These are phyloP conservation scores for Nixonia krombeini DNA, from an alignment of 1,140 invertebrate genomes.

Conservation along the genomic window DNA sequence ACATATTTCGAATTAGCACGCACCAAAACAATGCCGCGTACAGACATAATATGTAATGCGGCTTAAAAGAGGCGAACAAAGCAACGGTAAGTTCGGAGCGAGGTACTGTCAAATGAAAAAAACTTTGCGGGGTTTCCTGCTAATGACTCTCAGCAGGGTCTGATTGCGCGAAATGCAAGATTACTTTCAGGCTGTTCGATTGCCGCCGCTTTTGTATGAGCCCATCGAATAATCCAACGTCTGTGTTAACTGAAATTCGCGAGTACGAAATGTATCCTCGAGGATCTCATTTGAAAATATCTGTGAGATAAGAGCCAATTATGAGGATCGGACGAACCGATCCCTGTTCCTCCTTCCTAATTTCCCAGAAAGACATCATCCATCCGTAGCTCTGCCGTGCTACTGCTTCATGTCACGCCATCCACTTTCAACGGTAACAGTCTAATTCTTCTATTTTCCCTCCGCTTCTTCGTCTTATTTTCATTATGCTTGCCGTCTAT, in stretches of 20 bases:
- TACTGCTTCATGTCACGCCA: slow-evolving; percentile 43
- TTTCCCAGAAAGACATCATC: slow-evolving; percentile 35
- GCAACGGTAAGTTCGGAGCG: too few relatives aligned
- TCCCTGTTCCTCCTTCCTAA: slow-evolving; percentile 24
- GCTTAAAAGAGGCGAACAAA: neutral
- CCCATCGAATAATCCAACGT: slow-evolving; percentile 20
- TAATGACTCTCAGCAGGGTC: slow-evolving; percentile 11
- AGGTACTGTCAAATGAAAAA: slow-evolving; percentile 4
- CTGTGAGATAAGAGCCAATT: slow-evolving; percentile 29
- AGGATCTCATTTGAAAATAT: slow-evolving; percentile 27
- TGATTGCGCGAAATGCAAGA: slow-evolving; percentile 13
- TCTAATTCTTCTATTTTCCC: slow-evolving; percentile 16
- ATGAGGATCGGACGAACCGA: slow-evolving; percentile 6
- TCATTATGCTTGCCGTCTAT: slow-evolving; percentile 7
- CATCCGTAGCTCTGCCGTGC: slow-evolving; percentile 31
- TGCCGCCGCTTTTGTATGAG: slow-evolving; percentile 1
- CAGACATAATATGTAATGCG: neutral
- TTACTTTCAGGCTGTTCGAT: neutral
- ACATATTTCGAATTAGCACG: neutral
- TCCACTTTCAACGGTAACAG: slow-evolving; percentile 27
- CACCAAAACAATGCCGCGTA: neutral
- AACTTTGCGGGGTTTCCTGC: neutral
- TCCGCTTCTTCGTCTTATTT: slow-evolving; percentile 4
- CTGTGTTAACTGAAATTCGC: slow-evolving; percentile 32
- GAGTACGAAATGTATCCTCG: neutral